Conservation (phyloP, 1,140 invertebrate species). For the Zaprionus davidi region DNA sequence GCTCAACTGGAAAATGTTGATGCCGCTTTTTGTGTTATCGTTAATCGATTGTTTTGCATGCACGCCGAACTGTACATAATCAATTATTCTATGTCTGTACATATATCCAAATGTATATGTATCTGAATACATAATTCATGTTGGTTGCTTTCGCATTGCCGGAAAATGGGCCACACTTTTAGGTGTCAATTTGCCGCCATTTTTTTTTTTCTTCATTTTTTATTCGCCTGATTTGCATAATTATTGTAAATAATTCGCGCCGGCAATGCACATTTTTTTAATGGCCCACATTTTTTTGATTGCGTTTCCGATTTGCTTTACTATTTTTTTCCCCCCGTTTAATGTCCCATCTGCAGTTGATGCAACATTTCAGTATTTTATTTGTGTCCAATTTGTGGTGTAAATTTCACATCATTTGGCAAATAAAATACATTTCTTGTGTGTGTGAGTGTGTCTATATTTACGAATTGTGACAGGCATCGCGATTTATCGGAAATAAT, state of each 20-base stretch:
- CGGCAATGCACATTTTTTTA: conserved; percentile 48
- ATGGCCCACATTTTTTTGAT: conserved; percentile 18
- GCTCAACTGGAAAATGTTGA: conserved; percentile 17
- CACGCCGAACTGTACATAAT: conserved; percentile 35
- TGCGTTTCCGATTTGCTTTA: conserved; percentile 13
- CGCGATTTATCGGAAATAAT: conserved; percentile 3
- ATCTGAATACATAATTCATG: neutral
- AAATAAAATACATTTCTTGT: neutral
- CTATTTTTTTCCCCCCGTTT: neutral
- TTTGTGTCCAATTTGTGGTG: conserved; percentile 14
- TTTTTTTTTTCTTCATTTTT: conserved; percentile 4
- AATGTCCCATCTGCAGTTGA: neutral
- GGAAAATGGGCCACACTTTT: conserved; percentile 37
- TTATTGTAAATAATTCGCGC: conserved; percentile 41
- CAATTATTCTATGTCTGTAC: neutral
- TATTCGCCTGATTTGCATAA: conserved; percentile 29
- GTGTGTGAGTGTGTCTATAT: neutral
- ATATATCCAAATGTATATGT: conserved; percentile 3
- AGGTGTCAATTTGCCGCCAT: conserved; percentile 42
- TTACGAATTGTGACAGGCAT: neutral
- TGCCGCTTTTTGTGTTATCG: conserved; percentile 37
- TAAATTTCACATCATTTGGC: conserved; percentile 26
- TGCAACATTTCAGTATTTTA: neutral
- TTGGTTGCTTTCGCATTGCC: conserved; percentile 14
- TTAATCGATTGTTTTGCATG: conserved; percentile 53